Evolutionary conservation across 2,888 invertebrate genomes (phyloP).

Genomic region (Ophion obscuratus): DNA sequence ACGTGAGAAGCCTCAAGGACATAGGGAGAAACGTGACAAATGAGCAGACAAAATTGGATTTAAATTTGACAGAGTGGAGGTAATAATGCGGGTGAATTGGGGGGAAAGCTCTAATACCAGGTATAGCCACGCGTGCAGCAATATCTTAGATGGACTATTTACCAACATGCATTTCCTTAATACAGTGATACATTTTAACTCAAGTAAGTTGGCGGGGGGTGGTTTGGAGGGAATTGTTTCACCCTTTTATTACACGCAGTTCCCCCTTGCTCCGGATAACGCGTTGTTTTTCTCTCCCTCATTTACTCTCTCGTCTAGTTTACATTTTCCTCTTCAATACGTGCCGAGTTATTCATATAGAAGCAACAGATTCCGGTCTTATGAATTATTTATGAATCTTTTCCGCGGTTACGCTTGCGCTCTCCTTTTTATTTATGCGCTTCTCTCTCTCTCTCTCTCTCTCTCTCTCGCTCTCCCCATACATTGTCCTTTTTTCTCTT

Average conservation of each 20-base stretch:
- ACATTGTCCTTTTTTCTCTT: slow-evolving; percentile 40
- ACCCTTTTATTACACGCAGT: slow-evolving; percentile 25
- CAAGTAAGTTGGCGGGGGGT: slow-evolving; percentile 8
- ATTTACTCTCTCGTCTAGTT: slow-evolving; percentile 40
- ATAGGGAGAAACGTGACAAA: too few relatives aligned
- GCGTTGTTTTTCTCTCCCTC: slow-evolving; percentile 16
- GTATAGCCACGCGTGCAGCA: slow-evolving; percentile 15
- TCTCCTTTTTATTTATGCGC: slow-evolving; percentile 64
- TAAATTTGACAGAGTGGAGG: background rate
- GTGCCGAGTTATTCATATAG: slow-evolving; percentile 59
- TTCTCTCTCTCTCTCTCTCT: slow-evolving; percentile 26
- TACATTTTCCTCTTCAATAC: slow-evolving; percentile 51
- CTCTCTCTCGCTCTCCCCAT: slow-evolving; percentile 3
- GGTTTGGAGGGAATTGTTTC: slow-evolving; percentile 29
- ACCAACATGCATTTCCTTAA: slow-evolving; percentile 29
- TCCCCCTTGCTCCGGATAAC: background rate
- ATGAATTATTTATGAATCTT: slow-evolving; percentile 73
- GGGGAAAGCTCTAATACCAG: background rate
- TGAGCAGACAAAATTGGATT: too few relatives aligned
- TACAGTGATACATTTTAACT: slow-evolving; percentile 12
- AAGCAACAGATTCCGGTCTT: slow-evolving; percentile 71
- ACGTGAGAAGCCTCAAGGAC: too few relatives aligned
- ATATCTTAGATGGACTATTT: slow-evolving; percentile 41
- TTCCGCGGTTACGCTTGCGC: slow-evolving; percentile 54
- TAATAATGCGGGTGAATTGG: background rate